Conservation (phyloP, 2,888 invertebrate genomes). For the Dryocosmus kuriphilus region DNA sequence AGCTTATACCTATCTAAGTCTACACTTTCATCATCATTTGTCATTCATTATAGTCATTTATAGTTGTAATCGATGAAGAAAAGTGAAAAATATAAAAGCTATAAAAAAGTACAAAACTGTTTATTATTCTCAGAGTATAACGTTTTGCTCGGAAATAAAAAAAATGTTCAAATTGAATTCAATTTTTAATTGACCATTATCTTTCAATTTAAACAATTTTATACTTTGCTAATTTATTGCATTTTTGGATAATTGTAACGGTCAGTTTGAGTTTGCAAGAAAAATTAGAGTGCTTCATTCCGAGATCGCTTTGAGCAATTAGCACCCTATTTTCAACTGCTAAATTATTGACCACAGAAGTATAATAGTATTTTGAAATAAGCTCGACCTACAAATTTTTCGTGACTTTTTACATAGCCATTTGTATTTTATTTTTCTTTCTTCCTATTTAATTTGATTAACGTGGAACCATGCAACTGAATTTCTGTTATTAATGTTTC, state of each 20-base stretch:
- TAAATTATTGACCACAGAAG: slow-evolving; percentile 17
- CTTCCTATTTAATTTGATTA: not conserved
- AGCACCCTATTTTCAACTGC: slow-evolving; percentile 17
- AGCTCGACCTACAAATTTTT: not conserved
- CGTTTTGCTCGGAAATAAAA: too few species aligned
- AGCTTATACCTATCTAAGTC: not conserved
- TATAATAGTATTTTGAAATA: slow-evolving; percentile 14
- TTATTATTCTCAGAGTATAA: not conserved
- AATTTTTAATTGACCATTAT: too few species aligned
- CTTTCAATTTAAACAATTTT: not conserved
- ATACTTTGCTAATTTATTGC: not conserved
- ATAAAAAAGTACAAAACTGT: not conserved
- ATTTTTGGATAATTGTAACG: slow-evolving; percentile 21
- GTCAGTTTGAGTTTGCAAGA: not conserved
- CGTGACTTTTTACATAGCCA: not conserved
- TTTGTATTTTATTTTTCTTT: not conserved
- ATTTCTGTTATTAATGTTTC: too few species aligned
- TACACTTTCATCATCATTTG: not conserved
- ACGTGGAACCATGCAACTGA: too few species aligned
- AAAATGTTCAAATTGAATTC: too few species aligned
- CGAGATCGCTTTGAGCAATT: not conserved
- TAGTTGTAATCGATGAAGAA: not conserved
- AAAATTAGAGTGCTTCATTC: slow-evolving; percentile 3
- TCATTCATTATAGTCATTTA: not conserved
- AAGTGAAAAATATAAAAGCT: not conserved